Base-by-base conservation (phyloP, 23 tunicate genomes). In the Ciona savignyi region DNA sequence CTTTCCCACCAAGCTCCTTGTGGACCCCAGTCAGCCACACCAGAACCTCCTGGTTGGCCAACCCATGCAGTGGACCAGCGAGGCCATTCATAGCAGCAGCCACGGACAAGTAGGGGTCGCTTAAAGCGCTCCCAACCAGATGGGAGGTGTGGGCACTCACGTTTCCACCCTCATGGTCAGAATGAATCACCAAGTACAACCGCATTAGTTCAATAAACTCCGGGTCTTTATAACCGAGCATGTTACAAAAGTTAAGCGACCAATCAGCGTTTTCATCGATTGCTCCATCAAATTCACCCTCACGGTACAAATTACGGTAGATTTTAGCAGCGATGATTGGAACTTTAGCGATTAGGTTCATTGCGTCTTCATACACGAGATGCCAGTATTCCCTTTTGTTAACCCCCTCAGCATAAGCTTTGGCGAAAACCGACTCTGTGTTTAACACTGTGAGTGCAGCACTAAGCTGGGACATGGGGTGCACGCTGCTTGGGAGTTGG, bases 1-100 rank as follows among this genome's bases (percentile, higher is more conserved):
- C 95, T 23, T 70, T 68, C 29, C 96, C 76, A 1, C 99, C 99
- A 30, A 94, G 86, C 65, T 94, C 99, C 68, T 83, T 80, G 4
- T 69, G 48, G 34, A 94, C 97, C 4, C 97, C 97, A 23, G 88
- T 86, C 25, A 93, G 74, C 99, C 99, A 94, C 25, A 94, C 99
- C 23, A 94, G 75, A 48, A 94, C 99, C 86, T 94, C 99, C 60
- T 94, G 99, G 73, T 94, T 94, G 30, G 99, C 99, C 35, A 94
- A 87, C 2, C 95, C 99, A 68, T 87, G 95, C 32, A 94, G 74
- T 21, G 99, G 99, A n/a, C 99, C 99, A 63, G 99, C 99, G 68
- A 94, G 95, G 21, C 99, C 99, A 74, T 94, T 94, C 90, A 94
- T 83, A n/a, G 99, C 95, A 30, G 95, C 95, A 70, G 95, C 83